These are phyloP conservation scores for Montifringilla adamsi DNA, from an alignment of 2,113 vertebrate genomes.

Conservation along the genomic window DNA sequence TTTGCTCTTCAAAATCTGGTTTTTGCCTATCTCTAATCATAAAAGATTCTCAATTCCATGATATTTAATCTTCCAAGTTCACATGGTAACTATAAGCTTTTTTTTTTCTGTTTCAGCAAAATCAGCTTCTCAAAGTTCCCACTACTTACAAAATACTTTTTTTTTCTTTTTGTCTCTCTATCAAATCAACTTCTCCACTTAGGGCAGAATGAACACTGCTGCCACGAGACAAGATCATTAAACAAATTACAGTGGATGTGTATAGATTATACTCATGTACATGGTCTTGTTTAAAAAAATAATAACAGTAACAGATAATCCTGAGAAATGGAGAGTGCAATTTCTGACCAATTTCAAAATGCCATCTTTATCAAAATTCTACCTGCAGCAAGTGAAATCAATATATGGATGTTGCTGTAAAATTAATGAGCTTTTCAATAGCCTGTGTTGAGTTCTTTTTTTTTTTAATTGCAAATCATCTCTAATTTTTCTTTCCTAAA, in stretches of 20 bases:
- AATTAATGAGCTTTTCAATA: slow-evolving; percentile 60
- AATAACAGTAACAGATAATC: neutral
- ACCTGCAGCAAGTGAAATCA: slow-evolving; percentile 19
- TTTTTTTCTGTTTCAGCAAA: neutral
- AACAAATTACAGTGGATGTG: neutral
- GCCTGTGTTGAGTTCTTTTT: neutral
- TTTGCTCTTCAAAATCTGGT: neutral
- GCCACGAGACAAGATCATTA: neutral
- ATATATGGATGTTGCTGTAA: slow-evolving; percentile 53
- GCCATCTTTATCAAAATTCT: slow-evolving; percentile 37
- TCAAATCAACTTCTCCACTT: neutral
- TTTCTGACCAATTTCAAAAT: slow-evolving; percentile 55
- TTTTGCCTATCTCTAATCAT: neutral
- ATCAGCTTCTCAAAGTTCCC: neutral
- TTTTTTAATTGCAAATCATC: neutral
- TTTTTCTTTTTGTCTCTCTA: neutral
- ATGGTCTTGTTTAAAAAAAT: neutral
- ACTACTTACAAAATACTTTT: neutral
- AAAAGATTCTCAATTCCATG: neutral
- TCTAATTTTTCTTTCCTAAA: slow-evolving; percentile 46
- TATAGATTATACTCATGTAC: neutral
- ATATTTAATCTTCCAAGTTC: neutral
- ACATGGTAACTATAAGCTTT: neutral
- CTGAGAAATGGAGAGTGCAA: neutral
- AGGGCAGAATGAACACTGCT: neutral